A percentile compares a stretch with the other conserved stretches of the same genome.
Conservation (phyloP, 2,113 vertebrate species). For the Austrofundulus limnaeus region DNA sequence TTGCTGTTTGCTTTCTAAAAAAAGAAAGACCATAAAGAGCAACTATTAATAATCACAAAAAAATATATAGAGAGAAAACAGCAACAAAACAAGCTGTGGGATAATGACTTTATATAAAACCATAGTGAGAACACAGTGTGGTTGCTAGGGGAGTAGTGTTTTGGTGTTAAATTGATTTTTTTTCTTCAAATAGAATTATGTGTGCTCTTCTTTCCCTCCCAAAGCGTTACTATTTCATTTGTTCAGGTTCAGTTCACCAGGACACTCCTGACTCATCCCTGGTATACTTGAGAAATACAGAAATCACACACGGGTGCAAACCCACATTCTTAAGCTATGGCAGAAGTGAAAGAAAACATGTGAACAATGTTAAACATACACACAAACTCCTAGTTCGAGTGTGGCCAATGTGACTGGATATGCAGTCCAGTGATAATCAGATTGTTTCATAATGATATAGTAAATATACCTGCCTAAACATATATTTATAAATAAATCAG, state of each 20-base stretch:
- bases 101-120: conserved; percentile 33
- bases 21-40: background rate
- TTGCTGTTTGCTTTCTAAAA: conserved; percentile 2
- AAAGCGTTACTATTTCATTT: conserved; percentile 64
- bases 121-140: conserved; percentile 12
- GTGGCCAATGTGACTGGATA: background rate
- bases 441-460: too few relatives aligned
- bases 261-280: conserved; percentile 31
- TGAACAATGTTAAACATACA: background rate
- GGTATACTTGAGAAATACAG: conserved; percentile 28
- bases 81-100: conserved; percentile 13
- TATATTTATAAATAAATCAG: too few relatives aligned
- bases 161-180: conserved; percentile 67
- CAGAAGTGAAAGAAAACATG: background rate
- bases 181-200: conserved; percentile 59
- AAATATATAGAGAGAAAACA: too few relatives aligned
- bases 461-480: too few relatives aligned
- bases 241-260: conserved; percentile 56
- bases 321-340: background rate
- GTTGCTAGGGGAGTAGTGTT: conserved; percentile 39
- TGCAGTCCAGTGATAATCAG: too few relatives aligned
- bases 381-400: background rate
- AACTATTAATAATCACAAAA: conserved; percentile 2
- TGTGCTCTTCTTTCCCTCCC: conserved; percentile 52
- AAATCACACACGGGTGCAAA: background rate